Conservation (phyloP, 2,113 vertebrate species). For the Gallinago jamesoni region DNA sequence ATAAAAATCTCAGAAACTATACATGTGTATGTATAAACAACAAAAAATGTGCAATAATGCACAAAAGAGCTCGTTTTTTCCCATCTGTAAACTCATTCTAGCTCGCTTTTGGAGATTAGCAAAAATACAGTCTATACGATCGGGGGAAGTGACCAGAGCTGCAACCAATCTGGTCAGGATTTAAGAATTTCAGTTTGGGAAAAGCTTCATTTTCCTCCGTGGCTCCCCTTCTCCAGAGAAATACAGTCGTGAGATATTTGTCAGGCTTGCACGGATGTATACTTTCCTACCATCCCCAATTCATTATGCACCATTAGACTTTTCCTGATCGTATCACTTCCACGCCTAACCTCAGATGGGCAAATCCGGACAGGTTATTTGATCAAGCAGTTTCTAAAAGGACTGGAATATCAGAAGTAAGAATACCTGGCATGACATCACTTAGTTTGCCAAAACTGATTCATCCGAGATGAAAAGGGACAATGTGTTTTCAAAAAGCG, state of each 20-base stretch:
- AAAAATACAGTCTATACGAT: neutral
- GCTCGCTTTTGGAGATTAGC: neutral
- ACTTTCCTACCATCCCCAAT: neutral
- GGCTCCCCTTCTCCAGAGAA: constrained; percentile 21
- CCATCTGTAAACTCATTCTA: constrained; percentile 38
- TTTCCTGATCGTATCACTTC: neutral
- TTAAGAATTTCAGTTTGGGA: constrained; percentile 17
- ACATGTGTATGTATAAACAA: constrained; percentile 66
- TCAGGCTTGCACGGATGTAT: neutral
- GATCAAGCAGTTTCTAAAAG: constrained; percentile 41
- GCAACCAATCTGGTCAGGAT: neutral
- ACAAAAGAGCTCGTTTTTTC: constrained; percentile 36
- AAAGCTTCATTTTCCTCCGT: neutral
- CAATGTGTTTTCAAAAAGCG: constrained; percentile 34
- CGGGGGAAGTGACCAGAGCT: constrained; percentile 21
- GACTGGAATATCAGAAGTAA: neutral
- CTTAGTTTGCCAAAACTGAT: constrained; percentile 29
- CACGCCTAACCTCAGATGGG: neutral
- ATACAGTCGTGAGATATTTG: neutral
- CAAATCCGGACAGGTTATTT: neutral
- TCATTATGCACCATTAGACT: neutral
- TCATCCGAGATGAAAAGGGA: constrained; percentile 55
- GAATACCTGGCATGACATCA: constrained; percentile 36
- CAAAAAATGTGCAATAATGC: constrained; percentile 57
- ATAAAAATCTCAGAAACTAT: constrained; percentile 63